Percentiles rank a stretch among this genome's conserved stretches.
Evolutionary conservation across 2,797 vertebrate genomes (phyloP).

Genomic region (Chelon labrosus): DNA sequence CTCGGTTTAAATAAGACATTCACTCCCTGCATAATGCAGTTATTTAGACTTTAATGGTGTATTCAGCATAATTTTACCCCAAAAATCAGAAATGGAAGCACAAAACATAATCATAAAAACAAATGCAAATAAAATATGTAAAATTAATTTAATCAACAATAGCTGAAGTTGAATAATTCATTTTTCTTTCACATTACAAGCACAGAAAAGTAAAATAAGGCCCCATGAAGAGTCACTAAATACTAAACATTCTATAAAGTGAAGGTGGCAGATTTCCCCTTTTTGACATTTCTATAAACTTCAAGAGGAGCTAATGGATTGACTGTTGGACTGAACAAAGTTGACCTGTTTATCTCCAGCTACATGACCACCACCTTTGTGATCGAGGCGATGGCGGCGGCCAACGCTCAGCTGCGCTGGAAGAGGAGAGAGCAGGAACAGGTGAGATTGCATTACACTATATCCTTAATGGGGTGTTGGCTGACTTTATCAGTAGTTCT

Average conservation of each 20-base stretch:
- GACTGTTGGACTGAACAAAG: background rate
- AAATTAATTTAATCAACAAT: background rate
- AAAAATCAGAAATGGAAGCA: background rate
- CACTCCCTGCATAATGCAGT: background rate
- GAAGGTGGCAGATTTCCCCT: too few relatives aligned
- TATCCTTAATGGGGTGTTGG: conserved; percentile 4
- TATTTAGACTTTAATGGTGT: background rate
- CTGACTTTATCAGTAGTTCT: background rate
- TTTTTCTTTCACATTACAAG: too few relatives aligned
- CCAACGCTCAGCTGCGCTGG: conserved; percentile 95
- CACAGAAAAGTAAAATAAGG: too few relatives aligned
- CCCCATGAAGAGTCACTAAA: too few relatives aligned
- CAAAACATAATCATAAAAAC: background rate
- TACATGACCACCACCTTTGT: conserved; percentile 98
- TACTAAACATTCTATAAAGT: too few relatives aligned
- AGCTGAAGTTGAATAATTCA: background rate
- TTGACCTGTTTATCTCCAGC: conserved; percentile 72
- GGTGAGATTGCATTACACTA: conserved; percentile 74
- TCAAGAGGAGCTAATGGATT: background rate
- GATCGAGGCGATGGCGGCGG: conserved; percentile 97
- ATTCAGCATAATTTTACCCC: rapidly evolving
- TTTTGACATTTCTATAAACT: too few relatives aligned
- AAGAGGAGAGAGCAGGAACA: conserved; percentile 93
- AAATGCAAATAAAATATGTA: background rate
- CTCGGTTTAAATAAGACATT: background rate